Conservation (phyloP, 2,113 vertebrate genomes). For the Orycteropus afer region DNA sequence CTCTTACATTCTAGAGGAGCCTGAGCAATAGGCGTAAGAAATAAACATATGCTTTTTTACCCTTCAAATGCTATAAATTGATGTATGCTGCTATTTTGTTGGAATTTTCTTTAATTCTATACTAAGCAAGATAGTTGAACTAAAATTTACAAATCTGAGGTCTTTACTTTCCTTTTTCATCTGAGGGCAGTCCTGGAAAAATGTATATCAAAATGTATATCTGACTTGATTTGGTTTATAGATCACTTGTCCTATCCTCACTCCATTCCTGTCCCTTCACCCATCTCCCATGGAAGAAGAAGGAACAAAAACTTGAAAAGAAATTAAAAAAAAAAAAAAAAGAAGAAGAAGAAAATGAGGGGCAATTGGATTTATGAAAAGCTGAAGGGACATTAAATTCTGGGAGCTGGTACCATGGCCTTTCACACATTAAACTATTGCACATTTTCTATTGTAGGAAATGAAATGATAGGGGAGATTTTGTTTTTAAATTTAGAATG, state of each 20-base stretch:
- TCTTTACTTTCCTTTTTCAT: background rate
- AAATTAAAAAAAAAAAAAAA: background rate
- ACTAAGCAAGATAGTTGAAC: background rate
- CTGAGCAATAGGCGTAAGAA: background rate
- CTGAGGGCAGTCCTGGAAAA: background rate
- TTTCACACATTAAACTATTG: background rate
- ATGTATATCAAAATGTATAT: background rate
- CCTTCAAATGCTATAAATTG: background rate
- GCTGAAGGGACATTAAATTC: background rate
- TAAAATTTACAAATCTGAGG: background rate
- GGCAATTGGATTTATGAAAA: background rate
- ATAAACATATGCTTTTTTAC: background rate
- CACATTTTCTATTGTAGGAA: background rate
- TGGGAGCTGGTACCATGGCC: background rate
- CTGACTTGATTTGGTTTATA: background rate
- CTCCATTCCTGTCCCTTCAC: background rate
- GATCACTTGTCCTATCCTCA: background rate
- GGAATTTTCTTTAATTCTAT: background rate
- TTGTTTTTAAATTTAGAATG: background rate
- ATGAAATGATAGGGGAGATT: background rate
- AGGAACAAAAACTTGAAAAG: background rate
- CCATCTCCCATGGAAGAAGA: constrained; percentile 20
- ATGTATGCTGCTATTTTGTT: background rate
- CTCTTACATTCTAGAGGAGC: background rate
- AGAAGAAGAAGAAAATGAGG: background rate